phyloP scores from a whole-genome alignment of 2,113 vertebrate genomes.

The Colaptes auratus region DNA sequence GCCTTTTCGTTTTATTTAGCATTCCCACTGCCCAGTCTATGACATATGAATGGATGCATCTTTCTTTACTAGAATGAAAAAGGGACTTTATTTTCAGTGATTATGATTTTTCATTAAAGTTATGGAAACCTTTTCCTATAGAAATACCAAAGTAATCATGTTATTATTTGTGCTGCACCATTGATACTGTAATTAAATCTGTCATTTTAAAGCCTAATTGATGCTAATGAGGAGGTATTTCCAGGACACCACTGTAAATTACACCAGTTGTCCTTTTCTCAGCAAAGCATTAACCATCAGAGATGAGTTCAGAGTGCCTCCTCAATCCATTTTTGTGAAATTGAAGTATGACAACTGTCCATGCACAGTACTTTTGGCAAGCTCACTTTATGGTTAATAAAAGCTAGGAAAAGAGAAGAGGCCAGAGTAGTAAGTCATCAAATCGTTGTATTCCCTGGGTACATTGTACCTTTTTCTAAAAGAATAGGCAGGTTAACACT shows the following conservation, averaged over 20 bases:
- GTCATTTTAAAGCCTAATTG: not conserved
- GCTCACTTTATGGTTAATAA: not conserved
- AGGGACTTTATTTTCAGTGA: not conserved
- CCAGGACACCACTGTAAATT: not conserved
- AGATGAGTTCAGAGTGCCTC: not conserved
- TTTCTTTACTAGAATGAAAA: not conserved
- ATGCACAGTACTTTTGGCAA: not conserved
- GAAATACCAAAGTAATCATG: not conserved
- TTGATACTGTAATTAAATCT: not conserved
- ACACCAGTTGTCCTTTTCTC: not conserved
- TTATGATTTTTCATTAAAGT: not conserved
- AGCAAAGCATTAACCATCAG: not conserved
- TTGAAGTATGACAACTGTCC: not conserved
- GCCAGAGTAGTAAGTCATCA: not conserved
- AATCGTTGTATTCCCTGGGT: not conserved
- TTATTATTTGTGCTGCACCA: not conserved
- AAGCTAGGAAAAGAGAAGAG: not conserved
- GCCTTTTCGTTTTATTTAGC: not conserved
- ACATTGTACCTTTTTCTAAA: not conserved
- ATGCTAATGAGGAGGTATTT: not conserved
- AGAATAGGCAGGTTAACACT: not conserved
- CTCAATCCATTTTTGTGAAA: not conserved
- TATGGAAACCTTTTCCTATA: not conserved
- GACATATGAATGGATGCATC: not conserved
- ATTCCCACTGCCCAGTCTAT: rapidly evolving